Evolutionary conservation across 2,113 vertebrate genomes (phyloP), one percentile per base, ranked within the genome.

Genomic region (Lagopus leucura): DNA sequence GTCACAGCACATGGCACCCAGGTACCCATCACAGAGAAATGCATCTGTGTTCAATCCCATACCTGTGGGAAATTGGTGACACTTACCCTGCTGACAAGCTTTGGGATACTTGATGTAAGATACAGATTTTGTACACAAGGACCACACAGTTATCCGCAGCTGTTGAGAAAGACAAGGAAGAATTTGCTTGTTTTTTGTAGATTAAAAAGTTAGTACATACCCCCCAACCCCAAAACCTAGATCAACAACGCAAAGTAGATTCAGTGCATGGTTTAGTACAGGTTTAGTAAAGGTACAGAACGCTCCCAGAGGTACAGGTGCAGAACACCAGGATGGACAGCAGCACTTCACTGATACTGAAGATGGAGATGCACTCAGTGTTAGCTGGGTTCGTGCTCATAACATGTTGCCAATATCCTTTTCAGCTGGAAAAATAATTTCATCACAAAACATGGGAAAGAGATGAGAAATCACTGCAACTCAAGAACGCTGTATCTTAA

Each of bases 41-140:
- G 8, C 4, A 8, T 3, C 28, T 2, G 9, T 22, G n/a, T 48
- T n/a, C 2, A 42, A 36, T 1, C 5, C 12, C 28, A 15, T 36
- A 61, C 27, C n/a, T 8, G 10, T 4, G 52, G 50, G 52, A 54
- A 54, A 5, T 30, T 2, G 16, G 64, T 25, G 82, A 47, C 66
- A 98, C 99, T 98, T 85, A 99, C 99, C 99, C 94, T 99, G 99
- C 88, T 98, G 98, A 95, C 99, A 99, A 0, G 98, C 98, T 96
- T 99, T 99, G 60, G 99, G 99, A 89, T 99, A 99, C 94, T 99
- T 99, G 98, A 99, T 99, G 97, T 99, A 99, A 40, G 99, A 99
- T 28, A 99, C 99, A 5, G 99, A 99, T 94, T 99, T 99, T 6
- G 98, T 99, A 96, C 99, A 99, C 94, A 99, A 89, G 71, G 99